phyloP scores from a whole-genome alignment of 2,113 vertebrate genomes.

The Mustela lutreola region DNA sequence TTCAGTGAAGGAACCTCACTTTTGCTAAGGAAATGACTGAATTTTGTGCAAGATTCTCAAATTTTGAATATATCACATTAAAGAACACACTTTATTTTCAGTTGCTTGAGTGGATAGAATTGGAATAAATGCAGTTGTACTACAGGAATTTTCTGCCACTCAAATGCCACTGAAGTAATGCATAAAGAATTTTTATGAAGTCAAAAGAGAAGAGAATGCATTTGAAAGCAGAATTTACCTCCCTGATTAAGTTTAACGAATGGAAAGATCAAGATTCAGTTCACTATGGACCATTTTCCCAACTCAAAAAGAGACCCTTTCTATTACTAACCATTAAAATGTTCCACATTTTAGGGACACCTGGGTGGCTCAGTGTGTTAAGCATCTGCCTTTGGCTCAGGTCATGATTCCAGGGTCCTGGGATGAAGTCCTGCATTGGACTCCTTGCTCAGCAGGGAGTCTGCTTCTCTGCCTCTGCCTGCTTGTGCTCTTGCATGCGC shows the following conservation, averaged over 20 bases:
- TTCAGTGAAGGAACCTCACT: neutral
- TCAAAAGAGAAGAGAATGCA: constrained; percentile 60
- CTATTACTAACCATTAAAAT: constrained; percentile 53
- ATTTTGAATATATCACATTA: constrained; percentile 60
- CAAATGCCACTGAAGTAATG: constrained; percentile 45
- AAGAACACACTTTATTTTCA: constrained; percentile 45
- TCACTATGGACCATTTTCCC: neutral
- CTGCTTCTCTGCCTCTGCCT: no score
- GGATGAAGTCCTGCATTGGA: no score
- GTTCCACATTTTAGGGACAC: neutral
- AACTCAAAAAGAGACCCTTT: neutral
- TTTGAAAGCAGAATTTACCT: constrained; percentile 65
- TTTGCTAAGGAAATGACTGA: constrained; percentile 13
- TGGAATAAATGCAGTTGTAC: constrained; percentile 42
- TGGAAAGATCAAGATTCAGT: constrained; percentile 60
- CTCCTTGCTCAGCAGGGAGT: no score
- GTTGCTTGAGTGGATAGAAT: constrained; percentile 14
- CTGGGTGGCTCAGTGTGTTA: no score
- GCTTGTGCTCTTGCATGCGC: no score
- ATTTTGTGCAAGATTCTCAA: constrained; percentile 34
- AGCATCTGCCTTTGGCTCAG: no score
- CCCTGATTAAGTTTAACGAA: constrained; percentile 63
- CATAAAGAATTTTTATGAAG: constrained; percentile 63
- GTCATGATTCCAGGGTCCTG: no score
- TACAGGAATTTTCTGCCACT: constrained; percentile 53